Evolutionary conservation across 2,888 invertebrate genomes (phyloP).

Genomic region (Fissipunctia ypsillon): DNA sequence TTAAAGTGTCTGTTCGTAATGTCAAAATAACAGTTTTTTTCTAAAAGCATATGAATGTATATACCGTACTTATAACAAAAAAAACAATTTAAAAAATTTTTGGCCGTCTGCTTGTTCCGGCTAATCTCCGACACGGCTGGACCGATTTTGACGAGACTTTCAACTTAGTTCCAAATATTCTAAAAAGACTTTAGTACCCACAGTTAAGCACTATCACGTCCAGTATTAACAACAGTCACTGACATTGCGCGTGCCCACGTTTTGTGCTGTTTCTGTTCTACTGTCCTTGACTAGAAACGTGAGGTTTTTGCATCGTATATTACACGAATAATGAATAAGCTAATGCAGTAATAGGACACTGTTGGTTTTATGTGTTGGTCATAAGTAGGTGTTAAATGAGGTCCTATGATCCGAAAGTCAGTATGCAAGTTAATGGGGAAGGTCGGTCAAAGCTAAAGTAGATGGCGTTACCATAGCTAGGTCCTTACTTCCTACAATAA

Average conservation of each 20-base stretch:
- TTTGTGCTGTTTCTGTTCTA: slow-evolving; percentile 21
- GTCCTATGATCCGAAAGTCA: background rate
- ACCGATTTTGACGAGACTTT: too few relatives aligned
- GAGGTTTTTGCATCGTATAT: slow-evolving; percentile 41
- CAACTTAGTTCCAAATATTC: background rate
- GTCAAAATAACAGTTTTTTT: too few relatives aligned
- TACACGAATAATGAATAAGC: slow-evolving; percentile 4
- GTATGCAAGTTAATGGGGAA: background rate
- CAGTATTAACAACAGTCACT: slow-evolving; percentile 15
- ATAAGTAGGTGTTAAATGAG: too few relatives aligned
- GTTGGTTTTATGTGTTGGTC: background rate
- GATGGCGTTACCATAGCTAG: too few relatives aligned
- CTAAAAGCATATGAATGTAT: too few relatives aligned
- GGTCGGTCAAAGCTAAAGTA: too few relatives aligned
- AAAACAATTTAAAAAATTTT: too few relatives aligned
- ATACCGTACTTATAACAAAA: too few relatives aligned
- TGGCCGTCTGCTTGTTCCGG: too few relatives aligned
- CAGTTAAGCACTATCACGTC: slow-evolving; percentile 1
- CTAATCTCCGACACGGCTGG: too few relatives aligned
- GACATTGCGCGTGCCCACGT: slow-evolving; percentile 33
- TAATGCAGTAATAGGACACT: background rate
- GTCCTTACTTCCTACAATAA: too few relatives aligned
- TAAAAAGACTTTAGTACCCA: background rate
- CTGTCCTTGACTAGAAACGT: slow-evolving; percentile 52
- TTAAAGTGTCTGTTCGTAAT: too few relatives aligned